Percentiles rank a stretch among this genome's conserved stretches.
Conservation (phyloP, 2,113 vertebrate species). For the Sapajus apella region DNA sequence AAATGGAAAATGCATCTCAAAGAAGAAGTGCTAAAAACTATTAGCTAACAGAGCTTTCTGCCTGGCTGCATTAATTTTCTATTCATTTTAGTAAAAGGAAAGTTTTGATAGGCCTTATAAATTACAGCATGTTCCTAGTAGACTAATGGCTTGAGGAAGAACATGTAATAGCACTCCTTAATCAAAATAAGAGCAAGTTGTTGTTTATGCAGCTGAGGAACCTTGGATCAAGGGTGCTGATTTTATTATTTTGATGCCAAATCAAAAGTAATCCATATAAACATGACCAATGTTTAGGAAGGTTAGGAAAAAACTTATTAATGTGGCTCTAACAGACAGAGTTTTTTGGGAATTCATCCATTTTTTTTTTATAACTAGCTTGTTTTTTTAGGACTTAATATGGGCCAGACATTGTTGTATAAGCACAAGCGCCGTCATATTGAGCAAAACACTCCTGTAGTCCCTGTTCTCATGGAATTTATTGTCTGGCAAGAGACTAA, state of each 20-base stretch:
- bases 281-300: neutral
- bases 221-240: slow-evolving; percentile 59
- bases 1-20: slow-evolving; percentile 79
- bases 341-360: neutral
- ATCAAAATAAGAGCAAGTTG: slow-evolving; percentile 84
- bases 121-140: slow-evolving; percentile 79
- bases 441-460: neutral
- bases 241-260: slow-evolving; percentile 71
- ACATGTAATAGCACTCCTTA: slow-evolving; percentile 82
- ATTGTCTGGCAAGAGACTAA: neutral
- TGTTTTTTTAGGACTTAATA: neutral
- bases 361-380: neutral
- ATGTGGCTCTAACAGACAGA: neutral
- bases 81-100: slow-evolving; percentile 83
- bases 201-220: slow-evolving; percentile 81
- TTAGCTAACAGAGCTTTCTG: slow-evolving; percentile 81
- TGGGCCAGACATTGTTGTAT: neutral
- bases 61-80: slow-evolving; percentile 83
- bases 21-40: slow-evolving; percentile 74
- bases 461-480: neutral
- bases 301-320: neutral
- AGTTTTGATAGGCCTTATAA: slow-evolving; percentile 83
- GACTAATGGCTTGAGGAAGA: slow-evolving; percentile 84
- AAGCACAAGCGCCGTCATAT: neutral
- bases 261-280: slow-evolving; percentile 37